Conservation (phyloP, 92 coral and sea anemone species). For the Galaxea fascicularis region DNA sequence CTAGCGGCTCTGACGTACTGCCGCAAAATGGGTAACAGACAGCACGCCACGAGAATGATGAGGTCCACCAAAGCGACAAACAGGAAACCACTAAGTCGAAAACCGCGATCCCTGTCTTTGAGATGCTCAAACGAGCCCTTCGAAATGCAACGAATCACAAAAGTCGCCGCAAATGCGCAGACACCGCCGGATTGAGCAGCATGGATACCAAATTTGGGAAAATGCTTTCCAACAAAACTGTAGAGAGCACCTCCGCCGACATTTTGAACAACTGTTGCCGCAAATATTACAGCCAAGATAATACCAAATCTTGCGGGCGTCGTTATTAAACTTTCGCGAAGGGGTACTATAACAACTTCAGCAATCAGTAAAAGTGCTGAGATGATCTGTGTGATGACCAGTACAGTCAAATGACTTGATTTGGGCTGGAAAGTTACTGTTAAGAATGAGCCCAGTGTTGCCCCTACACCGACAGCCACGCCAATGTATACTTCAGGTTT, state of each 20-base stretch:
- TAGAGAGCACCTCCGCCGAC: conserved; percentile 91
- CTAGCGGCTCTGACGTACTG: conserved; percentile 15
- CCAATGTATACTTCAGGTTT: conserved; percentile 90
- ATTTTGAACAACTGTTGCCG: conserved; percentile 87
- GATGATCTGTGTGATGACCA: conserved; percentile 68
- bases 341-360: conserved; percentile 80
- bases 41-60: conserved; percentile 78
- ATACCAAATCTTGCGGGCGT: conserved; percentile 76
- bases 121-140: conserved; percentile 89
- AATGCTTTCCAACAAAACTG: conserved; percentile 78
- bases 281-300: conserved; percentile 70
- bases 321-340: conserved; percentile 39
- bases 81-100: conserved; percentile 86
- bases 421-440: conserved; percentile 76
- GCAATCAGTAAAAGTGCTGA: conserved; percentile 75
- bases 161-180: conserved; percentile 88
- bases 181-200: conserved; percentile 96
- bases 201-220: conserved; percentile 84
- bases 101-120: conserved; percentile 66
- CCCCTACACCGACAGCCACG: conserved; percentile 84
- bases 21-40: conserved; percentile 50
- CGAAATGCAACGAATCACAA: conserved; percentile 87
- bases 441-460: conserved; percentile 80
- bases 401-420: conserved; percentile 60
- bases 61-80: conserved; percentile 83